Conservation (phyloP, 53 echinoderm and acorn worm genomes). For the Henricia sp. region DNA sequence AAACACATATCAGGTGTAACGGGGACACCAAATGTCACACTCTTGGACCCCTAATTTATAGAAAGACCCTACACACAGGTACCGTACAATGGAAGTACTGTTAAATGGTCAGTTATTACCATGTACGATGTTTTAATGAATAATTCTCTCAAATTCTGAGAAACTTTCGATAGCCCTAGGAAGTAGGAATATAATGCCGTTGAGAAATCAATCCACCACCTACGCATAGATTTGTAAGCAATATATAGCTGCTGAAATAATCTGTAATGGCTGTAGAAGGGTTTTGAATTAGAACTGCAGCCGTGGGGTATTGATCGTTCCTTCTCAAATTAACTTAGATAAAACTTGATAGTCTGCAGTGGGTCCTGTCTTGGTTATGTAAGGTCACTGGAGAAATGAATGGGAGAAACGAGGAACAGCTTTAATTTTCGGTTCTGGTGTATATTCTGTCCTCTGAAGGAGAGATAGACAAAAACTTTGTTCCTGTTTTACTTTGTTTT, state of each 20-base stretch:
- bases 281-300: neutral
- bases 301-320: neutral
- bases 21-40: too few species aligned
- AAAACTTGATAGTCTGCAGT: slow-evolving; percentile 57
- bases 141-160: neutral
- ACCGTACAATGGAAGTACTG: too few species aligned
- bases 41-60: too few species aligned
- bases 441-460: too few species aligned
- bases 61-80: too few species aligned
- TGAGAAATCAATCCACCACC: slow-evolving; percentile 23
- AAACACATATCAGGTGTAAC: too few species aligned
- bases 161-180: neutral
- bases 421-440: slow-evolving; percentile 17
- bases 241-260: slow-evolving; percentile 4
- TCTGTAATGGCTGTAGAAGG: neutral
- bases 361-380: slow-evolving; percentile 37
- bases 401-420: slow-evolving; percentile 3
- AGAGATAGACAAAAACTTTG: too few species aligned
- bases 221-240: slow-evolving; percentile 13
- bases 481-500: too few species aligned
- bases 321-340: slow-evolving; percentile 29
- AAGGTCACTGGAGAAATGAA: slow-evolving; percentile 41
- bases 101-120: too few species aligned
- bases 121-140: neutral
- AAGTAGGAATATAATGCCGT: slow-evolving; percentile 12